These are phyloP conservation scores for Dendrolimus kikuchii DNA, from an alignment of 1,140 invertebrate genomes.

Conservation along the genomic window DNA sequence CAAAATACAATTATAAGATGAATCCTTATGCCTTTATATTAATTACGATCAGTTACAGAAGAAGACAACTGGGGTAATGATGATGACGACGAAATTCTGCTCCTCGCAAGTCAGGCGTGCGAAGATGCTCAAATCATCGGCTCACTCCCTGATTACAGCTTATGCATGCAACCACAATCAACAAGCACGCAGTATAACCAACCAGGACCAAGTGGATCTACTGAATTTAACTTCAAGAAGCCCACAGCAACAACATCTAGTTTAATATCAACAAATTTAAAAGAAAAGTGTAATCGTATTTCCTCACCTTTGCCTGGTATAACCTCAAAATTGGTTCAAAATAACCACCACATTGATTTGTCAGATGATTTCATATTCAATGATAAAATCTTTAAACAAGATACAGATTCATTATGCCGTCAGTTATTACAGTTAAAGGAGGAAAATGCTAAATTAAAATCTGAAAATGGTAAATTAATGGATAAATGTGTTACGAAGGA, in stretches of 20 bases:
- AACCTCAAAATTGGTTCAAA: constrained; percentile 22
- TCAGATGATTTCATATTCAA: constrained; percentile 40
- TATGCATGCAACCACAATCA: constrained; percentile 46
- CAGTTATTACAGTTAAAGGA: constrained; percentile 48
- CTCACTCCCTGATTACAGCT: constrained; percentile 41
- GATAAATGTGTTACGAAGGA: constrained; percentile 65
- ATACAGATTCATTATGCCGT: constrained; percentile 33
- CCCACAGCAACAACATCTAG: constrained; percentile 24
- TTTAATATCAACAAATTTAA: constrained; percentile 35
- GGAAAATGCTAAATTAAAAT: constrained; percentile 61
- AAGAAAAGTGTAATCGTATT: constrained; percentile 43
- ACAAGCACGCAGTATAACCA: constrained; percentile 43
- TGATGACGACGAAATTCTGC: constrained; percentile 59
- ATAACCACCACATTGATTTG: constrained; percentile 18
- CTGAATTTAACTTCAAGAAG: constrained; percentile 43
- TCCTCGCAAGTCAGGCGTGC: constrained; percentile 61
- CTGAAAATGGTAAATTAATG: constrained; percentile 53
- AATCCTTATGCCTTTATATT: no score
- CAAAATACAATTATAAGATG: no score
- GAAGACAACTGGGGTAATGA: constrained; percentile 57
- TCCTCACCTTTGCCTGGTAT: constrained; percentile 51
- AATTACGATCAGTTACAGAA: not conserved
- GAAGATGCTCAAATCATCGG: constrained; percentile 44
- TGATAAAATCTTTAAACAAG: constrained; percentile 44
- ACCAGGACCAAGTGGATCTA: constrained; percentile 34